Evolutionary conservation across 2,797 vertebrate genomes (phyloP).

Genomic region (Ciconia nigra): DNA sequence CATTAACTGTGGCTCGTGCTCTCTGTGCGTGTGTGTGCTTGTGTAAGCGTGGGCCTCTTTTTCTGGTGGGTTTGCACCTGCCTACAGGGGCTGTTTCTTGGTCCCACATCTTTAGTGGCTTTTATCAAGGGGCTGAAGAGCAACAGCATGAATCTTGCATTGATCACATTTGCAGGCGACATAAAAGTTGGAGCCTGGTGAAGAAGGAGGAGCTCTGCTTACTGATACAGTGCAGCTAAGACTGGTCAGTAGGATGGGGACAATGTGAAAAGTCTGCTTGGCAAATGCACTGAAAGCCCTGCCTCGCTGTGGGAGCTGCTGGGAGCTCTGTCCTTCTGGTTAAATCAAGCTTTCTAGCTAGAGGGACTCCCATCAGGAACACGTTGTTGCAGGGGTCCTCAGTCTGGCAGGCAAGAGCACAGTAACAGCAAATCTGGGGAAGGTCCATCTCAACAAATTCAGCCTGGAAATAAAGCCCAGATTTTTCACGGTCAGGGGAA

Average conservation of each 20-base stretch:
- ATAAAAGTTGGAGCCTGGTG: background rate
- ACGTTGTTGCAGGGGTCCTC: rapidly evolving
- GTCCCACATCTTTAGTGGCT: background rate
- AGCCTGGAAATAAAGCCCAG: background rate
- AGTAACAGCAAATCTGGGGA: background rate
- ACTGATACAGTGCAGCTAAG: background rate
- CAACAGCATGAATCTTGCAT: background rate
- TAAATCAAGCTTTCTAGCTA: background rate
- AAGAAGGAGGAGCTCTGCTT: background rate
- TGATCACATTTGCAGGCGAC: background rate
- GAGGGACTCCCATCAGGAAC: background rate
- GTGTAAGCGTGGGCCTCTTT: background rate
- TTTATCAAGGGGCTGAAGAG: background rate
- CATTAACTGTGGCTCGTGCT: background rate
- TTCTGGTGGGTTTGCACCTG: background rate
- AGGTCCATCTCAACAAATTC: background rate
- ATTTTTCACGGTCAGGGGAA: background rate
- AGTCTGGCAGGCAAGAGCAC: background rate
- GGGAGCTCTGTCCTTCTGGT: background rate
- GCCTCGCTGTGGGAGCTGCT: background rate
- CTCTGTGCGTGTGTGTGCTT: background rate
- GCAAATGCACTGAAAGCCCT: background rate
- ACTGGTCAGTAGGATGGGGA: background rate
- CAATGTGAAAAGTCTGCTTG: background rate
- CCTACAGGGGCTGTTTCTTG: background rate